Conservation (phyloP, 2,797 vertebrate genomes). For the Avahi laniger region DNA sequence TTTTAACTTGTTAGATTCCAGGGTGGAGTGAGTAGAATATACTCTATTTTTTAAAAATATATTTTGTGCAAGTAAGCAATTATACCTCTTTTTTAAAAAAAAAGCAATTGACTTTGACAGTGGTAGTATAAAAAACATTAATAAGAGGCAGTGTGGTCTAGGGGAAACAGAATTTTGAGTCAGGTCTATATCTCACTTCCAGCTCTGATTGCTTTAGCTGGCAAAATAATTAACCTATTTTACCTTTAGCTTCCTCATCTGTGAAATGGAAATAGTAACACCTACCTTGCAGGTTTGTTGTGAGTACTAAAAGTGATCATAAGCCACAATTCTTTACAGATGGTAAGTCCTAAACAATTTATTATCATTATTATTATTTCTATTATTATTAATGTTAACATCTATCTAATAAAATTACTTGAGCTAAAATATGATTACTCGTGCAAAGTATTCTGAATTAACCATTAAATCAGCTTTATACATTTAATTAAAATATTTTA, state of each 20-base stretch:
- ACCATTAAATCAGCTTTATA: neutral
- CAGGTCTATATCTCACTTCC: neutral
- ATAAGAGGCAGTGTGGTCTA: neutral
- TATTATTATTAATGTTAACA: neutral
- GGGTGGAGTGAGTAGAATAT: neutral
- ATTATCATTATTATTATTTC: neutral
- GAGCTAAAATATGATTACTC: constrained; percentile 37
- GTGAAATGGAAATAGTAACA: neutral
- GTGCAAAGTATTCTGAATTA: neutral
- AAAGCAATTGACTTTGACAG: neutral
- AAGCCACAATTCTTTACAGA: neutral
- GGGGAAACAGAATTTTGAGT: neutral
- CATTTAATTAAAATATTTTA: neutral
- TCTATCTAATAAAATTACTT: constrained; percentile 10
- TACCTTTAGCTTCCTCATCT: constrained; percentile 1
- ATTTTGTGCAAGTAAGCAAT: neutral
- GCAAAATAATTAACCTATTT: constrained; percentile 27
- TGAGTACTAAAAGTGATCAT: neutral
- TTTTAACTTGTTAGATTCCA: neutral
- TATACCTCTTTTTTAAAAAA: neutral
- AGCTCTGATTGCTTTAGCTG: neutral
- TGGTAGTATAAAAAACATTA: constrained; percentile 19
- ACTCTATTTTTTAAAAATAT: neutral
- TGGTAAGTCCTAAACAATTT: neutral
- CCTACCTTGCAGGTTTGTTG: neutral